Percentiles rank a stretch among this genome's conserved stretches.
phyloP scores from a whole-genome alignment of 2,113 vertebrate species.

The Ictalurus furcatus region DNA sequence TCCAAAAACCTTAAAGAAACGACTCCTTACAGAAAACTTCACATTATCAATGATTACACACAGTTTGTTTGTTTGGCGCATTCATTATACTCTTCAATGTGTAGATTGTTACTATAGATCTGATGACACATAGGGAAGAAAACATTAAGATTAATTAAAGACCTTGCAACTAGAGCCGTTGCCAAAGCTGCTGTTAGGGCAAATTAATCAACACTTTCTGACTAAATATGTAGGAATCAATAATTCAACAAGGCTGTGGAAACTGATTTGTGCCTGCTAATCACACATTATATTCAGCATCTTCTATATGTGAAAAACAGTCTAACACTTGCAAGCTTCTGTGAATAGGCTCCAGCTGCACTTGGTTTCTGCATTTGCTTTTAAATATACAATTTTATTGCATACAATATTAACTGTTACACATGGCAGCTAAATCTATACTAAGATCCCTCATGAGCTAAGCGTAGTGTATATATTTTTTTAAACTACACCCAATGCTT shows the following conservation, averaged over 20 bases:
- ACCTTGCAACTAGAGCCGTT: not conserved
- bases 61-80: too few relatives aligned
- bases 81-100: not conserved
- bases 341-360: not conserved
- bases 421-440: not conserved
- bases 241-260: not conserved
- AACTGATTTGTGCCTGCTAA: not conserved
- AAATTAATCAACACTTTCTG: not conserved
- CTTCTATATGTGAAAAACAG: too few relatives aligned
- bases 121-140: not conserved
- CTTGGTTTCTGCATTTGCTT: too few relatives aligned
- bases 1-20: too few relatives aligned
- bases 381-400: too few relatives aligned
- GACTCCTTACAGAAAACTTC: too few relatives aligned
- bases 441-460: too few relatives aligned
- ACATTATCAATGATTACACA: too few relatives aligned
- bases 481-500: not conserved
- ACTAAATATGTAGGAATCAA: not conserved
- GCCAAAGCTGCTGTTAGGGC: not conserved
- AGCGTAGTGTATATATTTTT: not conserved
- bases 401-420: not conserved
- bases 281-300: not conserved
- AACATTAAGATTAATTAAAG: not conserved
- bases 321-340: not conserved
- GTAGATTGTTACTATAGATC: not conserved